phyloP scores from a whole-genome alignment of 2,888 invertebrate genomes.

The Ceraclea dissimilis region DNA sequence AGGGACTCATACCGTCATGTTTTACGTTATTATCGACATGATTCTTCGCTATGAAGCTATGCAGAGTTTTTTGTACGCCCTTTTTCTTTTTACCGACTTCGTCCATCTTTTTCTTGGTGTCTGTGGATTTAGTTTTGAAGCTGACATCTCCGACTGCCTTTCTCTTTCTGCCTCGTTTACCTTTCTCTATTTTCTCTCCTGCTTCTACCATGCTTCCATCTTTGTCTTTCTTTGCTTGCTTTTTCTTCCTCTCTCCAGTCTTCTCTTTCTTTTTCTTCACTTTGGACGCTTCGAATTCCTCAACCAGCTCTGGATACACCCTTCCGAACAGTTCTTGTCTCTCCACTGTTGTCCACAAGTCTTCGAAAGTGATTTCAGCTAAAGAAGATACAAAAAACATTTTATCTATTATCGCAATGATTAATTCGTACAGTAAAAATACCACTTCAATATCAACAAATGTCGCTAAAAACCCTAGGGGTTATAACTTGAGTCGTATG shows the following conservation, averaged over 20 bases:
- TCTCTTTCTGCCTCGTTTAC: slow-evolving; percentile 14
- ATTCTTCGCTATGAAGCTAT: background rate
- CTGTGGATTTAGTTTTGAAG: slow-evolving; percentile 20
- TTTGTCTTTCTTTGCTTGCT: slow-evolving; percentile 32
- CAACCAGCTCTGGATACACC: slow-evolving; percentile 57
- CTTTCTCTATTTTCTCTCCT: background rate
- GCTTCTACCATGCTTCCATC: slow-evolving; percentile 29
- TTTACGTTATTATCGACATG: background rate
- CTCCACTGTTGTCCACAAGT: slow-evolving; percentile 61
- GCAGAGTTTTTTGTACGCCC: background rate
- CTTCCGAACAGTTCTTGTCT: slow-evolving; percentile 54
- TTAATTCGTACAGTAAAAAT: background rate
- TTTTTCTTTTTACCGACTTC: background rate
- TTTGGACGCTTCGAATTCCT: slow-evolving; percentile 49
- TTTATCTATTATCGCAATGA: background rate
- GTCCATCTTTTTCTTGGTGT: slow-evolving; percentile 13
- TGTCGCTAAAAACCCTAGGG: background rate
- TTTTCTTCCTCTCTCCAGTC: slow-evolving; percentile 27
- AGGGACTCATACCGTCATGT: slow-evolving; percentile 5
- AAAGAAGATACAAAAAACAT: slow-evolving; percentile 9
- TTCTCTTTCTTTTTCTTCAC: slow-evolving; percentile 33
- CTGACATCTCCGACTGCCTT: slow-evolving; percentile 19
- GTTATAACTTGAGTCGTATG: no score
- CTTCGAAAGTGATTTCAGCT: slow-evolving; percentile 43
- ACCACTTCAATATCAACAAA: background rate